These are phyloP conservation scores for Rhorus exstirpatorius DNA, from an alignment of 2,888 invertebrate species.

Conservation along the genomic window DNA sequence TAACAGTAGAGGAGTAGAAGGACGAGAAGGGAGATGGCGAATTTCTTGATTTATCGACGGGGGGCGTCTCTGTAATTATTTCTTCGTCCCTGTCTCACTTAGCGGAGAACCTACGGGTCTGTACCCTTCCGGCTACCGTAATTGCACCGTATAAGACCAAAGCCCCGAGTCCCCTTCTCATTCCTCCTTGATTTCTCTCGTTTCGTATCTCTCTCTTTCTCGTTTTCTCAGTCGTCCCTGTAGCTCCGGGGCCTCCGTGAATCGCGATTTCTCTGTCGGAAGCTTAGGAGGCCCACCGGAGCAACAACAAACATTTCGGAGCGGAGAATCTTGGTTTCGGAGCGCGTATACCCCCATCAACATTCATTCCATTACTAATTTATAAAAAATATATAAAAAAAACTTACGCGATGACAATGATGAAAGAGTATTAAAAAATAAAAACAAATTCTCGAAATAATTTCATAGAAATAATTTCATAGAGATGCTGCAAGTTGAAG, in stretches of 20 bases:
- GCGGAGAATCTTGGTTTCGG: conserved; percentile 7
- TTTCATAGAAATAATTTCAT: neutral
- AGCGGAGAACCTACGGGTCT: conserved; percentile 69
- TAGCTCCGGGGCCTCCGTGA: conserved; percentile 74
- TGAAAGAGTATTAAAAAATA: too few species aligned
- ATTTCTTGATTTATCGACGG: conserved; percentile 84
- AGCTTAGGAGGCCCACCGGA: conserved; percentile 61
- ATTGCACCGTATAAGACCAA: conserved; percentile 74
- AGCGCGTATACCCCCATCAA: conserved; percentile 29
- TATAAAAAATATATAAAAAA: too few species aligned
- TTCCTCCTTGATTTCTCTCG: neutral
- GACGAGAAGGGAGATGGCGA: conserved; percentile 74
- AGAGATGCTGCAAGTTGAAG: neutral
- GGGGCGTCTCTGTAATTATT: conserved; percentile 85
- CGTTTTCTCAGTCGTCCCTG: conserved; percentile 66
- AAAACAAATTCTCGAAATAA: too few species aligned
- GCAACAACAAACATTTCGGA: conserved; percentile 45
- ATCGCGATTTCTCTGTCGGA: conserved; percentile 75
- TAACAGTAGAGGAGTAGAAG: neutral
- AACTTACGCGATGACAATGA: too few species aligned
- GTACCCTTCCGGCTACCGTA: conserved; percentile 83
- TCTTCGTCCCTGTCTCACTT: conserved; percentile 79
- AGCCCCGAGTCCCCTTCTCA: conserved; percentile 51
- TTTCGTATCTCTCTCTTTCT: conserved; percentile 14
- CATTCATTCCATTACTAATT: conserved; percentile 68